Base-by-base conservation (phyloP, 2,113 vertebrate species). In the Marmota flaviventris region DNA sequence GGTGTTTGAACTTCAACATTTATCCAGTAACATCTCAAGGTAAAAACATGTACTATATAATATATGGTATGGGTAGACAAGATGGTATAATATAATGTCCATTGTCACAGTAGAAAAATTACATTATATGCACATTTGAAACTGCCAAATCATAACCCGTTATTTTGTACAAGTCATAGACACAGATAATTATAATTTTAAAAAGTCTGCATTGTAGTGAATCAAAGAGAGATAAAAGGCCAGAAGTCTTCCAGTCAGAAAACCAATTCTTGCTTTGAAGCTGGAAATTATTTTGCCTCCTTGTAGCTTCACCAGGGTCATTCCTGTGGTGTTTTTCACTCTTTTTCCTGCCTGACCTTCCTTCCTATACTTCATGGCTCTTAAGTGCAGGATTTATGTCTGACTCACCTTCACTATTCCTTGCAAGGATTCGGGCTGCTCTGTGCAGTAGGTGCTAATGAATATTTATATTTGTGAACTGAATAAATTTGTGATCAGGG, bases 381-480 rank as follows among this genome's bases (percentile, higher is more conserved):
- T 18, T 13, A 37, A 86, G 95, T 81, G 63, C 85, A 93, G 61
- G 87, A 76, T 65, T 86, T 56, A 61, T 42, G n/a, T 48, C 53
- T 58, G 56, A 58, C 18, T 58, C 56, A 58, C 18, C 56, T 20
- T 58, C 56, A 58, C 56, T 58, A 58, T 72, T 93, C 45, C 65
- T 81, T 89, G 34, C 27, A 42, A 87, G 27, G 79, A 58, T 17
- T 61, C 56, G 45, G 61, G 42, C 88, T 86, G 56, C 78, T 85
- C 83, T 78, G 51, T 48, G 77, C 42, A 72, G 8, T 75, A 89
- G 48, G 5, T 51, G 18, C 39, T 88, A 27, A 92, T 86, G 85
- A 45, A 87, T 96, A 88, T 91, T 93, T 17, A 8, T 85, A 73
- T 56, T n/a, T 72, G 42, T 20, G 39, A 95, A 63, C 22, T 42